Conservation (phyloP, 2,113 vertebrate genomes). For the Galeopterus variegatus region DNA sequence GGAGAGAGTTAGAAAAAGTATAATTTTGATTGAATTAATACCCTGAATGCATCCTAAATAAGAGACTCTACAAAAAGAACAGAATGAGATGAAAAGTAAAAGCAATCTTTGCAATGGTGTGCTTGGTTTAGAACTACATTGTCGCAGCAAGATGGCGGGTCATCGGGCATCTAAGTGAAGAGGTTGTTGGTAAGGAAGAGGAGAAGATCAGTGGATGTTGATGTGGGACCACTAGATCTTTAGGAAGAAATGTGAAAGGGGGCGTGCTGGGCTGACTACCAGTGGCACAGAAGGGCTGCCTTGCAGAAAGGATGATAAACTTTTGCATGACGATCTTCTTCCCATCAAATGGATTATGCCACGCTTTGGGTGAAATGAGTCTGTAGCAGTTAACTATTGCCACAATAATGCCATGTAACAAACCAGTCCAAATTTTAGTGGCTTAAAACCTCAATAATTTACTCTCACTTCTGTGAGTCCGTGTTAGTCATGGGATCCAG, state of each 20-base stretch:
- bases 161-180: not conserved
- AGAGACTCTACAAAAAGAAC: not conserved
- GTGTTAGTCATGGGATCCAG: not conserved
- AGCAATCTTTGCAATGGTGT: not conserved
- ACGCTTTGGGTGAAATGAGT: not conserved
- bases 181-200: not conserved
- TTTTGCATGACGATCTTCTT: conserved; percentile 1
- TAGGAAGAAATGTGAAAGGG: not conserved
- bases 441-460: not conserved
- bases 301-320: not conserved
- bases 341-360: not conserved
- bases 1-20: not conserved
- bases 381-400: not conserved
- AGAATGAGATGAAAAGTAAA: not conserved
- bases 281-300: not conserved
- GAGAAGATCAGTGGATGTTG: not conserved
- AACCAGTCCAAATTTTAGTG: conserved; percentile 20
- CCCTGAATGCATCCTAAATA: not conserved
- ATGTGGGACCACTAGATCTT: not conserved
- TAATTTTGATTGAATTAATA: conserved; percentile 51
- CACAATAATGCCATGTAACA: not conserved
- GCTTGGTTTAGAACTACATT: not conserved
- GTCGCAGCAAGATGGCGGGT: not conserved
- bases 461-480: not conserved
- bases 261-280: not conserved